Base-by-base conservation (phyloP, 2,797 vertebrate species). In the Xyrichtys novacula region DNA sequence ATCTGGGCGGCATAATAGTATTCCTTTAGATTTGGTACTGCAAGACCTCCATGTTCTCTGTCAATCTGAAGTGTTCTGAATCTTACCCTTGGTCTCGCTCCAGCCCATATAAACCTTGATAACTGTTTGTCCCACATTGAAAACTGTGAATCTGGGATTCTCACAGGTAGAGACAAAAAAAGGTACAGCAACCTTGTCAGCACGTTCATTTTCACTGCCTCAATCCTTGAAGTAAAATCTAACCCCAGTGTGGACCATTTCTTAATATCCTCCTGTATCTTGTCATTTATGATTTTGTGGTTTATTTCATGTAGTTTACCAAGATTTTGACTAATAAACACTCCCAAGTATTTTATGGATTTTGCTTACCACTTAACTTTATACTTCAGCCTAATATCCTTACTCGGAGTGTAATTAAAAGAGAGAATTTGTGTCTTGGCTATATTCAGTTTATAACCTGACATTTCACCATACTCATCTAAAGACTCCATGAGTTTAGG, bases 61-160 rank as follows among this genome's bases (percentile, higher is more conserved):
- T 65, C 36, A 14, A 36, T 25, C 25, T 64, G 38, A 2, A 68
- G 48, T 5, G 20, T 65, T 20, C 43, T 61, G 10, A 50, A 43
- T 47, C 39, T 71, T 42, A 65, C 15, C 23, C 40, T 44, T 16
- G 58, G 48, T 26, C 25, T 54, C 6, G 42, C 53, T 14, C 52
- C 54, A 5, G 59, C 40, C 40, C 34, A 66, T 8, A 70, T 49
- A 29, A 69, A 44, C n/a, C 5, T 1, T 15, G 54, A 76, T 46
- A 76, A 43, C 9, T 16, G 16, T 32, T 61, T 74, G 5, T 64
- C 29, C 58, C 57, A 71, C 1, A 3, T 2, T 22, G 16, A 11
- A 29, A 63, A 66, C 2, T 57, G 60, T 3, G 34, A 23, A 6
- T 22, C n/a, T n/a, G n/a, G n/a, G n/a, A n/a, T n/a, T n/a, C 32